Percentiles rank a stretch among this genome's conserved stretches.
phyloP scores from a whole-genome alignment of 2,797 vertebrate genomes.

The Cirrhinus mrigala region DNA sequence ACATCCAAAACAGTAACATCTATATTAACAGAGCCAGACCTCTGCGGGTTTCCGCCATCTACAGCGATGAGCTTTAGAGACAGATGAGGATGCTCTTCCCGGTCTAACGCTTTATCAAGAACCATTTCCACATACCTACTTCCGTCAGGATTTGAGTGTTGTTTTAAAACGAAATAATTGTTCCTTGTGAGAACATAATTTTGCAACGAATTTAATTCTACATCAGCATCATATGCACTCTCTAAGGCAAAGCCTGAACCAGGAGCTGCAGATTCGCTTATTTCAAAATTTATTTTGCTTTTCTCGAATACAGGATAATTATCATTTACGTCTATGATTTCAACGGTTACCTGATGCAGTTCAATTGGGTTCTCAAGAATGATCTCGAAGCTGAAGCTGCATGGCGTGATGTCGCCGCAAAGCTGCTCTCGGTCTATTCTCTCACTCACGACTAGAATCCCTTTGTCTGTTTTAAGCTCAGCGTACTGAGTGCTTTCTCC shows the following conservation, averaged over 20 bases:
- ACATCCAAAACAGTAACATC: conserved; percentile 51
- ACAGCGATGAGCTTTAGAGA: conserved; percentile 65
- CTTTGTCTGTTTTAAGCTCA: conserved; percentile 58
- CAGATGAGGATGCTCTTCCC: conserved; percentile 53
- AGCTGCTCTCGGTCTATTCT: conserved; percentile 62
- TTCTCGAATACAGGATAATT: conserved; percentile 56
- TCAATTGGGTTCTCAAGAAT: conserved; percentile 75
- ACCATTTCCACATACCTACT: conserved; percentile 60
- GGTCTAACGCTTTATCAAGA: conserved; percentile 57
- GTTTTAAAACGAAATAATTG: conserved; percentile 56
- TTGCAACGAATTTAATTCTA: conserved; percentile 57
- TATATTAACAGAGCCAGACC: conserved; percentile 64
- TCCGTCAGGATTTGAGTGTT: conserved; percentile 48
- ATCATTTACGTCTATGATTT: conserved; percentile 62
- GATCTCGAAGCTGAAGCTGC: conserved; percentile 71
- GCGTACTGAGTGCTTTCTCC: conserved; percentile 49
- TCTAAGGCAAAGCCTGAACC: conserved; percentile 54
- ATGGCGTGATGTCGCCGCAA: conserved; percentile 49
- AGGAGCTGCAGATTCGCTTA: conserved; percentile 50
- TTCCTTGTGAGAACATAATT: conserved; percentile 57
- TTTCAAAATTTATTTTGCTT: conserved; percentile 54
- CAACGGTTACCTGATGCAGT: conserved; percentile 54
- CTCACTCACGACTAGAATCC: conserved; percentile 55
- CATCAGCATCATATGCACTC: conserved; percentile 56
- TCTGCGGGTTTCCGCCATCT: conserved; percentile 65